Base-by-base conservation (phyloP, 2,888 invertebrate species). In the Bruchidius siliquastri region DNA sequence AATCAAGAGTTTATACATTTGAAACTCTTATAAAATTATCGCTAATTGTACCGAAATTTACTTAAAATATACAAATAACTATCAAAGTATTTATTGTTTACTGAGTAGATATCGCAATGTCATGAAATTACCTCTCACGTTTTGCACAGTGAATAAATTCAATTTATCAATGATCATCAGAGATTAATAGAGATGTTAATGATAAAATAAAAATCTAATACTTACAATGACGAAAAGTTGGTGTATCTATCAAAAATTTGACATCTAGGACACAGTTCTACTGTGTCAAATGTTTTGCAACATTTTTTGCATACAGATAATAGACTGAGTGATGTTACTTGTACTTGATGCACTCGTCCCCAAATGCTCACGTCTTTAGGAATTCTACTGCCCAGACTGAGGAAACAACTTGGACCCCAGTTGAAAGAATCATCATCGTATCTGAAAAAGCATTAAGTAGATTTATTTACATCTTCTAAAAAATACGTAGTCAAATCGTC, bases 311-410 rank as follows among this genome's bases (percentile, higher is more conserved):
- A 77, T 4, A n/a, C 20, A 26, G 71, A 73, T 0, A 32, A 67
- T 67, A 75, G 71, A 68, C 73, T 71, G 18, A 77, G 22, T 8
- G 74, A 73, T 20, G 74, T 70, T 71, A 77, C 72, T 32, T 74
- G 72, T n/a, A 76, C 68, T 32, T 71, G 71, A 21, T n/a, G 71
- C 6, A 74, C 71, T 70, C 69, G 71, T 0, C 76, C 76, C 77
- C 77, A 77, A 22, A 77, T 49, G 20, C 76, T 70, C 4, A 75
- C 76, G 20, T 74, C 74, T 20, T 49, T 67, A 3, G 77, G 77
- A n/a, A 77, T 73, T 13, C 73, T 72, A 21, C 75, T 73, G 18
- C 76, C 76, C 6, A 69, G 72, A 20, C 76, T 73, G 13, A 77
- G 73, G 71, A 72, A 77, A 71, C 32, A 74, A 6, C 20, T 30